Conservation (phyloP, 2,797 vertebrate species). For the Sebastes alutus region DNA sequence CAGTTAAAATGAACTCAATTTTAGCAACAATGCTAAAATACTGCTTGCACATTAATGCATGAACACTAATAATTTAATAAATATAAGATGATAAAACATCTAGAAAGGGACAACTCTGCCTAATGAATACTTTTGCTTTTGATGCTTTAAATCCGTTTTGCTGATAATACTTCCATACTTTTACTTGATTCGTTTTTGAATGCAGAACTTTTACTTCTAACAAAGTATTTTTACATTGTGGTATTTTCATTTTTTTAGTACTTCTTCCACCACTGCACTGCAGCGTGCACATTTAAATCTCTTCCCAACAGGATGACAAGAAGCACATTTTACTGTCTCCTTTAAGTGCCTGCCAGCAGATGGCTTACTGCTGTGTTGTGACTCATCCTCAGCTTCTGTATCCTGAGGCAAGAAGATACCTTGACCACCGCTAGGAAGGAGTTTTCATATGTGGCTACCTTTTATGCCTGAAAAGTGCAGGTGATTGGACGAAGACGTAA, state of each 20-base stretch:
- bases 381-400: conserved; percentile 25
- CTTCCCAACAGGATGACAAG: not conserved
- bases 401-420: not conserved
- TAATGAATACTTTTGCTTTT: not conserved
- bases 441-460: not conserved
- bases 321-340: not conserved
- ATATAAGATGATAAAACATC: not conserved
- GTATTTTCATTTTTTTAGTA: not conserved
- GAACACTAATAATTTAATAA: not conserved
- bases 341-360: conserved; percentile 11
- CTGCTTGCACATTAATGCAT: no score
- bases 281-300: not conserved
- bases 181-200: not conserved
- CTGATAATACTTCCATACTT: not conserved
- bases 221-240: not conserved
- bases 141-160: not conserved
- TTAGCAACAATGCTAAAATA: no score
- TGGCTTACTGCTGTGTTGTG: conserved; percentile 20
- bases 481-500: not conserved
- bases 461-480: not conserved
- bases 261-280: not conserved
- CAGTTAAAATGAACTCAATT: no score
- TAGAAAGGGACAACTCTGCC: not conserved
- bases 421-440: not conserved
- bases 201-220: not conserved